Evolutionary conservation across 1,140 invertebrate species (phyloP).

Genomic region (Pygmarrhopalites habei): DNA sequence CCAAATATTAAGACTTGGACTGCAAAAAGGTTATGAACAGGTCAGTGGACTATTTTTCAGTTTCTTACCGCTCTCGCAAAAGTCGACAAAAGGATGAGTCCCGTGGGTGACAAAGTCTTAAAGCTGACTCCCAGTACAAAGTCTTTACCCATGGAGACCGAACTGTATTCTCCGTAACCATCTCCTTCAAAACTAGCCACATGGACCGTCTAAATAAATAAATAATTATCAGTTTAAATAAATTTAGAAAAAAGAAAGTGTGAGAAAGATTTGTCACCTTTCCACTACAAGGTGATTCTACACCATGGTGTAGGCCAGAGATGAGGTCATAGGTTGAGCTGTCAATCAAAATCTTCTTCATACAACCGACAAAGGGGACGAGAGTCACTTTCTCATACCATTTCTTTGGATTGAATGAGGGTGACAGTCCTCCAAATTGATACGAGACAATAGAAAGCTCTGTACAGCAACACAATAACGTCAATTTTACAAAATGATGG

Average conservation of each 20-base stretch:
- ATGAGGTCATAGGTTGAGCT: constrained; percentile 59
- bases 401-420: constrained; percentile 23
- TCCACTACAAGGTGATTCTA: constrained; percentile 66
- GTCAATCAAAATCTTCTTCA: constrained; percentile 68
- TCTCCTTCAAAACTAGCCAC: constrained; percentile 67
- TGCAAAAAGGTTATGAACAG: too few species aligned
- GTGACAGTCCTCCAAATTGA: constrained; percentile 34
- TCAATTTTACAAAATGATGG: too few species aligned
- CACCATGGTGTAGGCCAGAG: constrained; percentile 60
- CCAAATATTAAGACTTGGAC: too few species aligned
- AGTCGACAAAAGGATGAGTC: constrained; percentile 65
- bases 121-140: constrained; percentile 67
- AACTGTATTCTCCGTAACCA: constrained; percentile 67
- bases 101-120: constrained; percentile 59
- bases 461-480: too few species aligned
- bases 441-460: constrained; percentile 32
- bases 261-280: constrained; percentile 45
- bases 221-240: too few species aligned
- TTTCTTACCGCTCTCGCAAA: constrained; percentile 40
- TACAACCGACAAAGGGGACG: constrained; percentile 54
- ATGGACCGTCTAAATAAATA: constrained; percentile 52
- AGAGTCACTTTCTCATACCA: constrained; percentile 14
- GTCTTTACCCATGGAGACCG: constrained; percentile 52
- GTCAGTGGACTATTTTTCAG: too few species aligned
- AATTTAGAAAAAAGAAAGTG: too few species aligned